Percentiles rank a stretch among this genome's conserved stretches.
Conservation (phyloP, 2,797 vertebrate species). For the Coreius guichenoti region DNA sequence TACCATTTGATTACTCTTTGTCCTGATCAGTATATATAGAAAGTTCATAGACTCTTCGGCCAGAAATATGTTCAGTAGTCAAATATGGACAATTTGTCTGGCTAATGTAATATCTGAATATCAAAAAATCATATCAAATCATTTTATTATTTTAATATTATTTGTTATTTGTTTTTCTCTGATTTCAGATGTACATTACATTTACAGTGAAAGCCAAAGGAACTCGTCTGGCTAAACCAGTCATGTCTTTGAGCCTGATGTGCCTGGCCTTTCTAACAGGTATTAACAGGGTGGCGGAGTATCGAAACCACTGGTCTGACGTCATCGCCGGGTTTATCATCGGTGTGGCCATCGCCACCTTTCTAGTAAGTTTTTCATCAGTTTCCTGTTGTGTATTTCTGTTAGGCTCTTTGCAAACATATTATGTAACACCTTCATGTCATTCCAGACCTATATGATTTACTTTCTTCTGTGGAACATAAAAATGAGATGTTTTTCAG, state of each 20-base stretch:
- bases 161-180: slow-evolving; percentile 31
- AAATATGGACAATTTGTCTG: no score
- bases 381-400: not conserved
- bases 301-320: slow-evolving; percentile 98
- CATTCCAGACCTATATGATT: not conserved
- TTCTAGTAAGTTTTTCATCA: slow-evolving; percentile 85
- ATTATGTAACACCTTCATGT: not conserved
- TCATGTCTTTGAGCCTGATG: slow-evolving; percentile 91
- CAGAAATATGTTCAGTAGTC: no score
- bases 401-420: not conserved
- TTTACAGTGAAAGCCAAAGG: slow-evolving; percentile 93
- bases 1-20: no score
- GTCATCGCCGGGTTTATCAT: slow-evolving; percentile 97
- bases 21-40: no score
- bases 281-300: slow-evolving; percentile 97
- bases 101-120: no score
- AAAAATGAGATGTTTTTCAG: not conserved
- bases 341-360: slow-evolving; percentile 91
- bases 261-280: slow-evolving; percentile 96
- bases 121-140: not conserved
- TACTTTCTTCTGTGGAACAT: not conserved
- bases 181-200: slow-evolving; percentile 95
- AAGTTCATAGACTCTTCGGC: no score
- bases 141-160: not conserved
- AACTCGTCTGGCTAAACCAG: slow-evolving; percentile 93